Evolutionary conservation across 1,140 invertebrate species (phyloP).

Genomic region (Periplaneta americana): DNA sequence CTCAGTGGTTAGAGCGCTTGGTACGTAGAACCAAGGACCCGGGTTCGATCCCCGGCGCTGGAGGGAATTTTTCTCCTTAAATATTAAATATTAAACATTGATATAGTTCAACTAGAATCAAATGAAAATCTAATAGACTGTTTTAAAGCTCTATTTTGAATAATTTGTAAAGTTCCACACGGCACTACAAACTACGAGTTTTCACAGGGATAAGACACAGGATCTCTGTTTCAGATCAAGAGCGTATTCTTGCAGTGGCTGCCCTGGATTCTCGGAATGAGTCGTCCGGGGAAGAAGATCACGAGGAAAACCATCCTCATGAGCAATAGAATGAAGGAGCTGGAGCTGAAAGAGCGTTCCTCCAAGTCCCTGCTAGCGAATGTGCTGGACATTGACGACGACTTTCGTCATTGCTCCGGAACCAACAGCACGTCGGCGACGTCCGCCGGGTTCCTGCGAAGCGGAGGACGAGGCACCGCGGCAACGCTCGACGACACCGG

Average conservation of each 20-base stretch:
- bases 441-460: constrained; percentile 12
- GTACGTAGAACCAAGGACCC: too few species aligned
- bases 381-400: constrained; percentile 91
- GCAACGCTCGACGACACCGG: constrained; percentile 13
- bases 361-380: constrained; percentile 92
- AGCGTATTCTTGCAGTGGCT: constrained; percentile 93
- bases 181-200: too few species aligned
- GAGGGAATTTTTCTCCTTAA: too few species aligned
- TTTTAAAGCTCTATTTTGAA: too few species aligned
- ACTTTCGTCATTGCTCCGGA: constrained; percentile 63
- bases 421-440: constrained; percentile 40
- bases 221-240: constrained; percentile 63
- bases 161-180: too few species aligned
- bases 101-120: too few species aligned
- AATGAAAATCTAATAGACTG: too few species aligned
- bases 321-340: constrained; percentile 81
- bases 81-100: too few species aligned
- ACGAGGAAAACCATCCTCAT: constrained; percentile 84
- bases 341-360: constrained; percentile 87
- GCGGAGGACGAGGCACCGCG: neutral
- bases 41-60: too few species aligned
- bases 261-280: constrained; percentile 91
- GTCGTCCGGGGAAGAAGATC: constrained; percentile 89
- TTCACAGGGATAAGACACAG: too few species aligned
- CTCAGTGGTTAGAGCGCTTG: too few species aligned